phyloP scores from a whole-genome alignment of 2,797 vertebrate species.

The Fistularia commersonii region DNA sequence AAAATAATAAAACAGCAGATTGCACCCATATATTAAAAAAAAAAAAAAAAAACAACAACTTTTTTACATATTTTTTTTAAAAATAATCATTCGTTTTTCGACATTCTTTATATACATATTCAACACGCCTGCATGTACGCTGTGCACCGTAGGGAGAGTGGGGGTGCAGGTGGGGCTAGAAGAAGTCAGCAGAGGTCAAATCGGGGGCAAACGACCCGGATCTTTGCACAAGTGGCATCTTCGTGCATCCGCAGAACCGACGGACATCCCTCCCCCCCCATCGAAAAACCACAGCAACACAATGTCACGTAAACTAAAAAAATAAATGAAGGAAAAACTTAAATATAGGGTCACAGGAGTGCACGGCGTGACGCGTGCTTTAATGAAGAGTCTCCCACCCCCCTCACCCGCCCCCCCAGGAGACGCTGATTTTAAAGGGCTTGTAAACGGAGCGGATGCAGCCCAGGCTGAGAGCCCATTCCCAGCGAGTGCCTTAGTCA shows the following conservation, averaged over 20 bases:
- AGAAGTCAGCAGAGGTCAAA: conserved; percentile 29
- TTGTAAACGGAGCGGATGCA: conserved; percentile 9
- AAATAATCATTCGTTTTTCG: conserved; percentile 69
- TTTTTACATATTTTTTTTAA: conserved; percentile 29
- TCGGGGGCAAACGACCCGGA: conserved; percentile 13
- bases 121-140: conserved; percentile 30
- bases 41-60: conserved; percentile 37
- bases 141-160: conserved; percentile 9
- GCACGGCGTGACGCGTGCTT: conserved; percentile 2
- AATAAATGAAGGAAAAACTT: conserved; percentile 30
- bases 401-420: too few species aligned
- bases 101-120: conserved; percentile 67
- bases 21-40: conserved; percentile 40
- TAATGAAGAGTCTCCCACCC: too few species aligned
- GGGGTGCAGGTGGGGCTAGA: conserved; percentile 20
- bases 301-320: conserved; percentile 18
- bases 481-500: conserved; percentile 7
- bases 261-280: too few species aligned
- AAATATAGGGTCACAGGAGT: conserved; percentile 41
- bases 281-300: conserved; percentile 23
- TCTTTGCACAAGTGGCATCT: conserved; percentile 1
- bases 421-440: conserved; percentile 34
- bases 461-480: conserved; percentile 6
- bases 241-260: conserved; percentile 8
- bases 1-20: conserved; percentile 69